Percentiles rank a stretch among this genome's conserved stretches.
These are phyloP conservation scores for Microcebus tavaratra DNA, from an alignment of 2,113 vertebrate species.

Conservation along the genomic window DNA sequence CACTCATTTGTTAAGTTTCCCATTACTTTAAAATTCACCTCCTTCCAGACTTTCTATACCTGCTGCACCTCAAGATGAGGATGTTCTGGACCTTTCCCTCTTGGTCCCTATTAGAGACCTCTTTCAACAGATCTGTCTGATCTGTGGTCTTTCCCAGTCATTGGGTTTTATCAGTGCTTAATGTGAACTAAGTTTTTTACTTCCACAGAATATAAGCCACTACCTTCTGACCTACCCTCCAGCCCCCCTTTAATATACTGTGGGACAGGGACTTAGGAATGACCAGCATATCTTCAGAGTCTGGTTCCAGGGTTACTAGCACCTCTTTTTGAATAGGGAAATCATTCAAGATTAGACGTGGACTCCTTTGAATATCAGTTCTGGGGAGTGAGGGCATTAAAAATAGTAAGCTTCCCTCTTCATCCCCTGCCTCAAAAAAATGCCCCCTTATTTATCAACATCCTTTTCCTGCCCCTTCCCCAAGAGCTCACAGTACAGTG, in stretches of 20 bases:
- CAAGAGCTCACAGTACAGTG: slow-evolving; percentile 42
- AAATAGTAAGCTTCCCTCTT: slow-evolving; percentile 9
- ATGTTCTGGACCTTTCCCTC: background rate
- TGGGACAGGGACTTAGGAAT: slow-evolving; percentile 49
- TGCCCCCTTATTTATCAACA: slow-evolving; percentile 63
- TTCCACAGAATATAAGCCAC: slow-evolving; percentile 57
- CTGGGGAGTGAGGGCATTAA: slow-evolving; percentile 45
- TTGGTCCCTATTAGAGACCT: background rate
- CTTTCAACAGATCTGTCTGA: slow-evolving; percentile 47
- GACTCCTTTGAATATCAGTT: slow-evolving; percentile 39
- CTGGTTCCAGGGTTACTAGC: slow-evolving; percentile 28
- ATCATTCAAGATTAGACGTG: slow-evolving; percentile 26
- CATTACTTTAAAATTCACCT: slow-evolving; percentile 20
- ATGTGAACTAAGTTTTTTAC: slow-evolving; percentile 61
- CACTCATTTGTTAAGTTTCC: background rate
- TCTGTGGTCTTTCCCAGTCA: slow-evolving; percentile 15
- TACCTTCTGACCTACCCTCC: background rate
- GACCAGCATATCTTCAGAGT: slow-evolving; percentile 17
- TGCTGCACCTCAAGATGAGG: slow-evolving; percentile 47
- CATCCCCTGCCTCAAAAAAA: background rate
- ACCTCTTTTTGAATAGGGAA: slow-evolving; percentile 53
- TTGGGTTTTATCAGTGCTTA: slow-evolving; percentile 61
- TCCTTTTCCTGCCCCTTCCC: background rate
- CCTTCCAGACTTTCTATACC: slow-evolving; percentile 31
- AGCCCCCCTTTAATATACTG: background rate